Evolutionary conservation across 1,140 invertebrate species (phyloP).

Genomic region (Tetramorium alpestre): DNA sequence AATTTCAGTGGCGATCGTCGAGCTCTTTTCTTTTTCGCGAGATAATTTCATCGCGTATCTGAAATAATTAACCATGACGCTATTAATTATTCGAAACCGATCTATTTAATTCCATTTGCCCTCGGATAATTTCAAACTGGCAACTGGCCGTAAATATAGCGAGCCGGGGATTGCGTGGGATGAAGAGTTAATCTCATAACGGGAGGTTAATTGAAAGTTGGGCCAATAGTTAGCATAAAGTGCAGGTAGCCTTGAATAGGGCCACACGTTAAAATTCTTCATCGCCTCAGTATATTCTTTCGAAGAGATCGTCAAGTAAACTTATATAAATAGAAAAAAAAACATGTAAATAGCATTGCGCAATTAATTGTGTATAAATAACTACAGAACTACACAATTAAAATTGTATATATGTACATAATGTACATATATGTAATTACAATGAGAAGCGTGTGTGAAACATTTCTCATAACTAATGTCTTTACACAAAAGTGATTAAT

Average conservation of each 20-base stretch:
- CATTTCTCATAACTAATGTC: not conserved
- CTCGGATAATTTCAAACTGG: constrained; percentile 34
- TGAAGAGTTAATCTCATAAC: constrained; percentile 41
- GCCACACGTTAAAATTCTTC: not conserved
- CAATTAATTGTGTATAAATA: not conserved
- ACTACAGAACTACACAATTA: no score
- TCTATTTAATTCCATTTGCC: constrained; percentile 48
- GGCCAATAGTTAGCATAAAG: not conserved
- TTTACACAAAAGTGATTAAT: constrained; percentile 25
- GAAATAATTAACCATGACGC: constrained; percentile 35
- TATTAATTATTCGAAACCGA: constrained; percentile 40
- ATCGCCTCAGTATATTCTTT: not conserved
- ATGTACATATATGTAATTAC: not conserved
- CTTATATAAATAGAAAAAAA: not conserved
- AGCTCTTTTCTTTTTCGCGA: constrained; percentile 35
- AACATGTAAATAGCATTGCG: not conserved
- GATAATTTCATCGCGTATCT: constrained; percentile 27
- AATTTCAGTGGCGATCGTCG: constrained; percentile 17
- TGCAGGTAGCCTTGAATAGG: not conserved
- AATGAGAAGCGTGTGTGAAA: no score
- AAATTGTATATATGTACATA: not conserved
- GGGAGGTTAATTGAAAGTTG: constrained; percentile 40
- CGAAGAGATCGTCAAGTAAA: not conserved
- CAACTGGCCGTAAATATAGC: constrained; percentile 27
- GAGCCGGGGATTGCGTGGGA: constrained; percentile 6